Evolutionary conservation across 2,888 invertebrate species (phyloP), one percentile per base, ranked within the genome.

Genomic region (Neocrepidodera transversa): DNA sequence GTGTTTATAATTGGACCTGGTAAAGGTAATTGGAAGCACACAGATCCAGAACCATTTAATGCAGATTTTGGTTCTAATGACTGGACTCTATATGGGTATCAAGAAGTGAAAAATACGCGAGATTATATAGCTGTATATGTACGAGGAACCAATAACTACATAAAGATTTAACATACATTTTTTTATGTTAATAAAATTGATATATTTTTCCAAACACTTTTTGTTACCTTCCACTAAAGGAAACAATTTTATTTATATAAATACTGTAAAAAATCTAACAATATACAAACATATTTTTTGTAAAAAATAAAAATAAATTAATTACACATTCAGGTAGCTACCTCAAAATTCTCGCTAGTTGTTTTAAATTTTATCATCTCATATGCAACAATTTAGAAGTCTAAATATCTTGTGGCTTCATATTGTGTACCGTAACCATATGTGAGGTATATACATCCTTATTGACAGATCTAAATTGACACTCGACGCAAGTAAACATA

Each of bases 1-100:
- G 75, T 94, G 50, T 81, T 93, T 70, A 86, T 93, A 11, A 87
- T 92, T 62, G 93, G 92, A 0, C 92, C 92, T 0, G 83, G 80
- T 1, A 80, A 84, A 16, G 84, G 84, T 3, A 80, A 83, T 53
- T 83, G 86, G 8, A 85, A 87, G 5, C 86, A 88, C 69, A 90
- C 91, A 0, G 86, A 90, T 70, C 92, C 92, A 0, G 79, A 82
- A 68, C 91, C 92, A 0, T 86, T 91, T 67, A 83, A 83, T 48
- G 79, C 81, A 0, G 79, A 86, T 57, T 82, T 86, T 53, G 75
- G 79, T 14, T 47, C 43, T 23, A 58, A 72, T 0, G 77, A 79
- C 1, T 92, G 91, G 90, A 72, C 66, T 20, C 74, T 91, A 7
- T 72, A 78, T n/a, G 76, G 78, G 14, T 81, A 78, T 48, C 83